Conservation (phyloP, 2,113 vertebrate genomes). For the Pao palembangensis region DNA sequence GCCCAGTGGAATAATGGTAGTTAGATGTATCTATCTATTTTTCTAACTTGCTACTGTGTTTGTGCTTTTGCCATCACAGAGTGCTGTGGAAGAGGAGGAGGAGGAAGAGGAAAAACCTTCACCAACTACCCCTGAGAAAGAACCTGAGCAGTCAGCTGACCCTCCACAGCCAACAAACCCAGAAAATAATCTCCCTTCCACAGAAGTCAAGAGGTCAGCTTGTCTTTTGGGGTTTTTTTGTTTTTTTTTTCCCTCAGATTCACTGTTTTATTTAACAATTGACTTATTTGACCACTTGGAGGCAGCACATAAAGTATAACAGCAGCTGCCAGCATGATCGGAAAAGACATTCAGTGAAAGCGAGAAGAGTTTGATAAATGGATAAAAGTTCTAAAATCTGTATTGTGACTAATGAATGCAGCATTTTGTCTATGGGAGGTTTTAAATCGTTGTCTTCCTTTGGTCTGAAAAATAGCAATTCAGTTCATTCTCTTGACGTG, state of each 20-base stretch:
- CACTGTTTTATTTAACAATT: neutral
- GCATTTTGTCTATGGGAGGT: too few species aligned
- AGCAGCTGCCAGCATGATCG: neutral
- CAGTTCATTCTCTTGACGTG: too few species aligned
- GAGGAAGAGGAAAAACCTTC: conserved; percentile 19
- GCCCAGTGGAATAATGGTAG: too few species aligned
- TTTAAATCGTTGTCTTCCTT: too few species aligned
- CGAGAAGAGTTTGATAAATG: too few species aligned
- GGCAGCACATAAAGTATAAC: neutral
- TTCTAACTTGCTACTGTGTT: neutral
- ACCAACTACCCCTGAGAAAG: conserved; percentile 13
- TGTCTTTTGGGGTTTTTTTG: neutral
- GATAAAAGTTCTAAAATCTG: too few species aligned
- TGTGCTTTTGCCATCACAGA: conserved; percentile 19
- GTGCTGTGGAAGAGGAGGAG: conserved; percentile 29
- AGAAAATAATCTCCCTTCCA: conserved; percentile 27
- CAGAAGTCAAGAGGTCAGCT: conserved; percentile 63
- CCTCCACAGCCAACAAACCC: conserved; percentile 29
- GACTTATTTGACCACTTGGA: neutral
- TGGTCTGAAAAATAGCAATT: too few species aligned
- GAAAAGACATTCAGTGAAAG: too few species aligned
- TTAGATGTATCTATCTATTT: too few species aligned
- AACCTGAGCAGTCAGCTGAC: conserved; percentile 27
- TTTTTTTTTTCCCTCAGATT: neutral
- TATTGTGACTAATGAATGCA: too few species aligned